Base-by-base conservation (phyloP, 1,140 invertebrate species). In the Lepidurus arcticus region DNA sequence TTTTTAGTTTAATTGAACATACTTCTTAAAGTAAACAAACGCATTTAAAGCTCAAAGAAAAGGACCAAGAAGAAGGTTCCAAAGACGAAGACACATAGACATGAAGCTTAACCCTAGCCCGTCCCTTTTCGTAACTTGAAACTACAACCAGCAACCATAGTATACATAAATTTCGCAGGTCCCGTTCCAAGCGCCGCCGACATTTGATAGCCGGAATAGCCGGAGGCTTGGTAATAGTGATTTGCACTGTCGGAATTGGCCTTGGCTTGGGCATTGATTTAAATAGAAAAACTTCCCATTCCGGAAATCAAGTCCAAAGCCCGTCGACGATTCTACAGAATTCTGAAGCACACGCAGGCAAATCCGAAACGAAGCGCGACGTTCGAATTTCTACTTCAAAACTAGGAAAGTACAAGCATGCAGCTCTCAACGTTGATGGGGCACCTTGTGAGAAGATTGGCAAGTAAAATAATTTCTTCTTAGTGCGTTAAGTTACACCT, bases 381-480 rank as follows among this genome's bases (percentile, higher is more conserved):
- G 6, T 21, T 65, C 53, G 53, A 13, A 21, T 65, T 65, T 65
- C 53, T 7, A 16, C 6, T 78, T 90, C 88, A 34, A 83, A 83
- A 9, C 81, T 89, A 7, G 86, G 86, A 76, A 82, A 82, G 42
- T 93, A 90, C 82, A 86, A 88, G 80, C 86, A 86, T 11, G 92
- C 91, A 21, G 92, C 91, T 0, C 90, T 95, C 73, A 91, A 91
- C 81, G 90, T 92, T 1, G 94, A 95, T 86, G 92, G 90, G 44
- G 84, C 85, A 11, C 89, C 90, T 78, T 95, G 94, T 83, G 91
- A 93, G 0, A 83, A 87, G 80, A 89, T 94, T 80, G 93, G 93
- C 81, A 91, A 88, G 92, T 93, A 86, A 81, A 86, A 85, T 44
- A 73, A 75, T 42, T 43, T 42, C 73, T 42, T n/a, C 24, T n/a